Conservation (phyloP, 92 coral and sea anemone genomes). For the Montipora capitata region DNA sequence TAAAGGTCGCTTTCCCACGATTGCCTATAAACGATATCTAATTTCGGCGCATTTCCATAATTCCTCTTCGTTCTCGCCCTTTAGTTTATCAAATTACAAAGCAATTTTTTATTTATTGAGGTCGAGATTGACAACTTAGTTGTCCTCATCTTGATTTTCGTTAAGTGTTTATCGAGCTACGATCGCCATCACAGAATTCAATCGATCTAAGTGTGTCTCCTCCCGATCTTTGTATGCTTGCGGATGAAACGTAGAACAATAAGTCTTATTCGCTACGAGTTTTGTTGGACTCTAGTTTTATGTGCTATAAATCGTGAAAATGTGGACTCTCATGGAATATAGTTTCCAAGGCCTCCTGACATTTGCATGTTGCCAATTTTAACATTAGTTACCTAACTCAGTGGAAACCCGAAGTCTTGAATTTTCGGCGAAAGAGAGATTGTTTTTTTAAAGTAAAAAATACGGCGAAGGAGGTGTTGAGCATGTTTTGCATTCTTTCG, state of each 20-base stretch:
- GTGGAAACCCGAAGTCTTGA: constrained; percentile 5
- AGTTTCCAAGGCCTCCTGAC: constrained; percentile 20
- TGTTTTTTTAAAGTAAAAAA: not conserved
- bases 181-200: not conserved
- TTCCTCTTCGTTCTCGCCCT: constrained; percentile 32
- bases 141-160: not conserved
- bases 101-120: constrained; percentile 12
- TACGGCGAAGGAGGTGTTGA: not conserved
- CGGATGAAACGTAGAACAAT: not conserved
- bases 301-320: not conserved
- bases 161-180: not conserved
- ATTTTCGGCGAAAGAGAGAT: not conserved
- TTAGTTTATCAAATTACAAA: constrained; percentile 31
- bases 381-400: not conserved
- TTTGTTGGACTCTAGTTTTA: not conserved
- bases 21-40: constrained; percentile 28
- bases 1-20: constrained; percentile 88
- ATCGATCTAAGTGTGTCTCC: not conserved
- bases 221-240: constrained; percentile 36
- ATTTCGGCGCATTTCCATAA: constrained; percentile 32
- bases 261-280: not conserved
- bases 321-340: not conserved
- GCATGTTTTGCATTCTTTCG: not conserved
- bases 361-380: constrained; percentile 33
- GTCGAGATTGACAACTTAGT: not conserved